Base-by-base conservation (phyloP, 2,797 vertebrate species). In the Loriculus beryllinus region DNA sequence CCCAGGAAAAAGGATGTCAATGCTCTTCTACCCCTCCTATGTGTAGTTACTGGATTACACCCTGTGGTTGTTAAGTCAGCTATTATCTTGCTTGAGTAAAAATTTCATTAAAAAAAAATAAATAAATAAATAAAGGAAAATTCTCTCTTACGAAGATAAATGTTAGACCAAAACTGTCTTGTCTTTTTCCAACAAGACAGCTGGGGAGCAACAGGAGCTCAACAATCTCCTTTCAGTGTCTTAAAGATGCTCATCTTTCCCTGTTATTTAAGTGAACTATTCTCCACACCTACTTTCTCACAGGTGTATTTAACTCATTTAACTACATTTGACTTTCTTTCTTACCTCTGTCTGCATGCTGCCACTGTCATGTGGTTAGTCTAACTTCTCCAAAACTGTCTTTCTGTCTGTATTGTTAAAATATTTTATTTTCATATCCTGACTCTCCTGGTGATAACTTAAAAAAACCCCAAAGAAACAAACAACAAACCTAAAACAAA, bases 321-420 rank as follows among this genome's bases (percentile, higher is more conserved):
- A 57, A 35, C 33, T 57, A 81, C 48, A 79, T 84, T 65, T 92
- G 85, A 93, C 94, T 85, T 92, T n/a, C 43, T 83, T 86, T 87
- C 62, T 95, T 63, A 74, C 43, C 82, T 79, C 67, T 72, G 4
- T 74, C 85, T 91, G 74, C 37, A 77, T 52, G 80, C 64, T 22
- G 40, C 20, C 25, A 33, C 56, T 82, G 35, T 75, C 86, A 84
- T 71, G 40, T 82, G 52, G 64, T 90, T 74, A 77, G 68, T 71
- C 62, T 87, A 82, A 94, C 84, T 95, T 96, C 90, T 95, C 67
- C 65, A 94, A 83, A 88, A 90, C 37, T 82, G 33, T 82, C 37
- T 93, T 92, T 95, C 79, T 91, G 70, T 67, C 86, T 92, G 21
- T 57, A 26, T 49, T 54, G 40, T 83, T 86, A 76, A 90, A 92